phyloP scores from a whole-genome alignment of 2,797 vertebrate genomes.

The Ceyx erithaca region DNA sequence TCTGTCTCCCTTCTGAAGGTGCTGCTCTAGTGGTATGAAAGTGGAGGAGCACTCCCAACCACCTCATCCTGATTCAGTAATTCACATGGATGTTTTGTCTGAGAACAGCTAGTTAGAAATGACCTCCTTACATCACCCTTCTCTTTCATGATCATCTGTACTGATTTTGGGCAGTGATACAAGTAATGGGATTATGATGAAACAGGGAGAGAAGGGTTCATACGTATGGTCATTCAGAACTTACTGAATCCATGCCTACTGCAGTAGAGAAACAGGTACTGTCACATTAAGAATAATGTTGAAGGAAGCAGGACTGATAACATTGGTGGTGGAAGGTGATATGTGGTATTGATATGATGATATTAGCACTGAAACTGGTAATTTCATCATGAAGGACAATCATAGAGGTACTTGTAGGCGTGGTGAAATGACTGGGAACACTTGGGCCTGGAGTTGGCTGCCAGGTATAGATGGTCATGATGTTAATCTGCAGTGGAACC shows the following conservation, averaged over 20 bases:
- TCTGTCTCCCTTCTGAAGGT: background rate
- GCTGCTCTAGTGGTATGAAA: background rate
- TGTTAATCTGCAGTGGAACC: background rate
- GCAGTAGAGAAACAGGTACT: background rate
- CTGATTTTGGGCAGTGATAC: background rate
- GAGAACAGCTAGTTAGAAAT: background rate
- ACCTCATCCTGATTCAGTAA: background rate
- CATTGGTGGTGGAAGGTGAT: background rate
- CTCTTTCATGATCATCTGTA: background rate
- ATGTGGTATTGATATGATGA: background rate
- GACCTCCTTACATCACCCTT: background rate
- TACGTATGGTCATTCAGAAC: background rate
- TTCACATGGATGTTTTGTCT: background rate
- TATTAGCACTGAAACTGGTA: background rate
- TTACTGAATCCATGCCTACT: background rate
- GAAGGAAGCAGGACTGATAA: background rate
- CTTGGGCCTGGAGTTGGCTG: background rate
- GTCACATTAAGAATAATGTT: background rate
- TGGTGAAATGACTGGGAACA: background rate
- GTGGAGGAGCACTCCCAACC: accelerated
- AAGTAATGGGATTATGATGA: background rate
- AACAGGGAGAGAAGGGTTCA: background rate
- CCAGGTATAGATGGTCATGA: background rate
- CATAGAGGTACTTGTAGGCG: background rate
- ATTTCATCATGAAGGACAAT: background rate